Evolutionary conservation across 2,797 vertebrate species (phyloP), one percentile per base, ranked within the genome.

Genomic region (Sebastes cheni): DNA sequence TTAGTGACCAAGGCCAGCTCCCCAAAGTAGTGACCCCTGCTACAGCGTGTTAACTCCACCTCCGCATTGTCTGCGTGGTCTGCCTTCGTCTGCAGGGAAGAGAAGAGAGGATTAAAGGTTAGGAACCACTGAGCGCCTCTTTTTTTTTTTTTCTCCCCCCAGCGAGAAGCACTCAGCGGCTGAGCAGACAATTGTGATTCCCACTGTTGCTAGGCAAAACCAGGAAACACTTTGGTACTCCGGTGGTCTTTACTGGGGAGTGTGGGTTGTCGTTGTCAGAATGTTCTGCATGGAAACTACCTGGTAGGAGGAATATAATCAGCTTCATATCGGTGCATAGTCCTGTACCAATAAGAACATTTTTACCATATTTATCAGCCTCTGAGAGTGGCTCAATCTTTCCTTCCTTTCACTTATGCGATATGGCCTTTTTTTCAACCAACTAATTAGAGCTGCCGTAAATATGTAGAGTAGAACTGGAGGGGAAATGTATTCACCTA

Each of bases 1-100:
- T 99, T 99, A 90, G 98, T 99, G 95, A 99, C 98, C 69, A 99
- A 94, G 85, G 98, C 98, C 90, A 99, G 97, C 88, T 99, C 98
- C 91, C 98, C 98, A 67, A 99, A 99, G 95, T 99, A 99, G 58
- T 99, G 98, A 81, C 98, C 98, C 95, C 96, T 97, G 92, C 91
- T 96, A 94, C 97, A 99, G 85, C 97, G 97, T 6, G 97, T 93
- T 82, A 99, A 96, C 95, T 99, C 98, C 82, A 99, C 98, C 92
- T 99, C 98, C 64, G 96, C 95, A 87, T 97, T 99, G 82, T 95
- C 96, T 92, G 98, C 97, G 85, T 97, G 97, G 93, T 92, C 96
- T 0, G 95, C 94, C 96, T 98, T 97, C 58, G 98, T 99, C 98
- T 99, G 93, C 23, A 58, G 72, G 61, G 56, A 16, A 16, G 29